Evolutionary conservation across 1,140 invertebrate genomes (phyloP).

Genomic region (Cardiocondyla obscurior): DNA sequence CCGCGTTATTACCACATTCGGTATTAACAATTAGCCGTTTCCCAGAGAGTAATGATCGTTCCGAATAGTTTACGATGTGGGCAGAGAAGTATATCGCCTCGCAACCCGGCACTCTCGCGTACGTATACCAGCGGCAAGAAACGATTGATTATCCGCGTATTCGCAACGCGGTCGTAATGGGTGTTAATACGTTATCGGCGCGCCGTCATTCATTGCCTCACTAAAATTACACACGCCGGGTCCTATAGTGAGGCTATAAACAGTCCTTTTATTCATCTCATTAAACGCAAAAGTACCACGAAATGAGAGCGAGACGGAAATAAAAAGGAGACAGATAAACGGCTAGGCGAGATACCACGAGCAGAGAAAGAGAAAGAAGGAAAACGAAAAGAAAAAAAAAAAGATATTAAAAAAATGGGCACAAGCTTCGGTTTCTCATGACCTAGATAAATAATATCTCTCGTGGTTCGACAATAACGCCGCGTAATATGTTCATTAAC

Average conservation of each 20-base stretch:
- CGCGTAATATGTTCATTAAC: conserved; percentile 13
- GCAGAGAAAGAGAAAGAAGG: not conserved
- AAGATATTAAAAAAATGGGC: not conserved
- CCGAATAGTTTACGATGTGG: conserved; percentile 51
- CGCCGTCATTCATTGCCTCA: conserved; percentile 16
- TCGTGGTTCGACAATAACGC: not conserved
- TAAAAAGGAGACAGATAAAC: too few relatives aligned
- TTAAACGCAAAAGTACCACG: not conserved
- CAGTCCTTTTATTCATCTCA: not conserved
- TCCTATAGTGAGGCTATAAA: not conserved
- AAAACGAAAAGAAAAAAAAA: not conserved
- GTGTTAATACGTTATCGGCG: conserved; percentile 41
- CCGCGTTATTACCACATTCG: conserved; percentile 53
- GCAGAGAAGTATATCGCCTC: conserved; percentile 44
- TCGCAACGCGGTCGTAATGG: conserved; percentile 37
- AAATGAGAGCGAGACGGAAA: not conserved
- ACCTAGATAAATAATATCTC: not conserved
- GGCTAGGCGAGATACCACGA: too few relatives aligned
- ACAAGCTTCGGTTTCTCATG: not conserved
- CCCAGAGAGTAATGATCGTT: conserved; percentile 49
- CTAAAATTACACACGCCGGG: conserved; percentile 9
- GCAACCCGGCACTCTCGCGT: conserved; percentile 16
- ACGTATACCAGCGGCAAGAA: not conserved
- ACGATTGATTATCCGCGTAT: conserved; percentile 42
- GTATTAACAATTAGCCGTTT: conserved; percentile 50